Percentiles rank a stretch among this genome's conserved stretches.
Conservation (phyloP, 2,797 vertebrate genomes). For the Bryconaethiops microstoma region DNA sequence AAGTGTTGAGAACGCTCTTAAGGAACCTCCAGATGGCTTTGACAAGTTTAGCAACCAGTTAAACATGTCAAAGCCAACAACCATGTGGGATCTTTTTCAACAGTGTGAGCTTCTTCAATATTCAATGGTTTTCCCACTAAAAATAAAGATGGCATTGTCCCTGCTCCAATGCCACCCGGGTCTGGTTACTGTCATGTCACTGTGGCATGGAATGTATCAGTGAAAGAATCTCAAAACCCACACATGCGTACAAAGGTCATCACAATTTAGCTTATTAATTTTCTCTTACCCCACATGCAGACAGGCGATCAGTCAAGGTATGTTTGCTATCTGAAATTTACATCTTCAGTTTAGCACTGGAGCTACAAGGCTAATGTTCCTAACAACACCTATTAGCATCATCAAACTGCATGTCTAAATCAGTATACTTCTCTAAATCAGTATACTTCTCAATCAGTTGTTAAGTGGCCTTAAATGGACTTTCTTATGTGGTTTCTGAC, state of each 20-base stretch:
- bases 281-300: no score
- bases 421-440: no score
- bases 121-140: slow-evolving; percentile 8
- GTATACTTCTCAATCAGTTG: no score
- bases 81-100: background rate
- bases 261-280: slow-evolving; percentile 1
- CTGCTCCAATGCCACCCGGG: slow-evolving; percentile 23
- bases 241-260: slow-evolving; percentile 50
- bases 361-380: no score
- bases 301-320: no score
- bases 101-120: slow-evolving; percentile 19
- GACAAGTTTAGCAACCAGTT: background rate
- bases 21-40: background rate
- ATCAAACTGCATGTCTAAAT: no score
- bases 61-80: background rate
- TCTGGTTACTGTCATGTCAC: slow-evolving; percentile 44
- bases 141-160: slow-evolving; percentile 55
- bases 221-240: slow-evolving; percentile 37
- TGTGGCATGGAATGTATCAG: slow-evolving; percentile 31
- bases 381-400: no score
- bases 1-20: background rate
- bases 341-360: no score
- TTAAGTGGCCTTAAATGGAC: no score
- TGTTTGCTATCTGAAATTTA: no score
- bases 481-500: no score